These are phyloP conservation scores for Eulemur rufifrons DNA, from an alignment of 2,113 vertebrate genomes.

Conservation along the genomic window DNA sequence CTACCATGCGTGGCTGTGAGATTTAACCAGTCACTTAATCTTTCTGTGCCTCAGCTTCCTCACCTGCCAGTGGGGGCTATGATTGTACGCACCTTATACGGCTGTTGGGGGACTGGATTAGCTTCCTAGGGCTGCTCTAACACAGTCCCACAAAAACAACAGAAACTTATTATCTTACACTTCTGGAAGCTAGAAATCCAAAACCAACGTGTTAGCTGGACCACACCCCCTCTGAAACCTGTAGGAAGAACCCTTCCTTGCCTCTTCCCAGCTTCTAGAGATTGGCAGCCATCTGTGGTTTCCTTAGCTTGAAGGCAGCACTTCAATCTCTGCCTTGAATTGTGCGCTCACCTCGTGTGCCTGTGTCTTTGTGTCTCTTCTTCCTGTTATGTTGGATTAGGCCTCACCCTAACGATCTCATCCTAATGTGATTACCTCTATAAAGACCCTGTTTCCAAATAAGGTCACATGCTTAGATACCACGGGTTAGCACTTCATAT, in stretches of 20 bases:
- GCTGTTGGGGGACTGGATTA: rapidly evolving
- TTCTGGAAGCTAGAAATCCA: not conserved
- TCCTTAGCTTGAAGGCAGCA: too few species aligned
- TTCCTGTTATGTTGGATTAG: not conserved
- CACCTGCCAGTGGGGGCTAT: not conserved
- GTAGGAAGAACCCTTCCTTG: not conserved
- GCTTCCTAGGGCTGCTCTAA: not conserved
- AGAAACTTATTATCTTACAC: not conserved
- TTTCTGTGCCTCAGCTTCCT: not conserved
- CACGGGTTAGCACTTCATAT: not conserved
- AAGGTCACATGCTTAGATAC: not conserved
- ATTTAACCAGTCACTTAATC: not conserved
- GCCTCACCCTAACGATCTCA: not conserved
- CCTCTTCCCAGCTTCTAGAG: not conserved
- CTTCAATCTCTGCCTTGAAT: too few species aligned
- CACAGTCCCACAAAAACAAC: not conserved
- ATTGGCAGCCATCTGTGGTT: too few species aligned
- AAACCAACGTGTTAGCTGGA: not conserved
- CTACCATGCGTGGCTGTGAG: too few species aligned
- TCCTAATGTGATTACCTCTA: not conserved
- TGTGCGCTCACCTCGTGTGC: not conserved
- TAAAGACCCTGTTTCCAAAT: not conserved
- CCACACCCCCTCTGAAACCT: not conserved
- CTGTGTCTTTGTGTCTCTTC: not conserved
- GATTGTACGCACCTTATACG: rapidly evolving